Conservation (phyloP, 2,113 vertebrate genomes). For the Colinus virginianus region DNA sequence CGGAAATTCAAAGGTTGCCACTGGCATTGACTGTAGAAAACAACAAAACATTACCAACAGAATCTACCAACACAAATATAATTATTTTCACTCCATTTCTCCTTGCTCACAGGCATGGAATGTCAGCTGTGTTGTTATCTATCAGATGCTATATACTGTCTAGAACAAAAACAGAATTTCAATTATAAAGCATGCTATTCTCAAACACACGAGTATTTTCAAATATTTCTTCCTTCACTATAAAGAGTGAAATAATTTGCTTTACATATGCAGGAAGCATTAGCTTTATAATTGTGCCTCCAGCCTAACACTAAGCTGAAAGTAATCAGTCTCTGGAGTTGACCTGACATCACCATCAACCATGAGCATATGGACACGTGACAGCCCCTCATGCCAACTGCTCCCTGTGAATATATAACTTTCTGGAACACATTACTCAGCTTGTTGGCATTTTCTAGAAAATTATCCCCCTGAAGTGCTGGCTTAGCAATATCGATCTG, state of each 20-base stretch:
- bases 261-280: not conserved
- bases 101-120: not conserved
- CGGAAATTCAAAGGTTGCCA: not conserved
- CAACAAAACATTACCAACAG: not conserved
- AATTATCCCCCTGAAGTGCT: not conserved
- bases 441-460: not conserved
- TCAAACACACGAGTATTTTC: not conserved
- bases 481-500: not conserved
- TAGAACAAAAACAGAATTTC: not conserved
- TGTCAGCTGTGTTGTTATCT: no score
- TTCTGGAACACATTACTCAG: not conserved
- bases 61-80: not conserved
- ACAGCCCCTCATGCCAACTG: fast-evolving
- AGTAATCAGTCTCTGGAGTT: not conserved
- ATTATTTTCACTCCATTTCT: not conserved
- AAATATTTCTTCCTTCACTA: not conserved
- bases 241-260: not conserved
- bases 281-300: not conserved
- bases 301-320: not conserved
- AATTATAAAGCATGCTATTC: not conserved
- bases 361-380: fast-evolving
- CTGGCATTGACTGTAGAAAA: not conserved
- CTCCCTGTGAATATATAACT: not conserved
- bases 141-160: not conserved
- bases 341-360: not conserved